Evolutionary conservation across 1,140 invertebrate species (phyloP), one percentile per base, ranked within the genome.

Genomic region (Meteorus sp.): DNA sequence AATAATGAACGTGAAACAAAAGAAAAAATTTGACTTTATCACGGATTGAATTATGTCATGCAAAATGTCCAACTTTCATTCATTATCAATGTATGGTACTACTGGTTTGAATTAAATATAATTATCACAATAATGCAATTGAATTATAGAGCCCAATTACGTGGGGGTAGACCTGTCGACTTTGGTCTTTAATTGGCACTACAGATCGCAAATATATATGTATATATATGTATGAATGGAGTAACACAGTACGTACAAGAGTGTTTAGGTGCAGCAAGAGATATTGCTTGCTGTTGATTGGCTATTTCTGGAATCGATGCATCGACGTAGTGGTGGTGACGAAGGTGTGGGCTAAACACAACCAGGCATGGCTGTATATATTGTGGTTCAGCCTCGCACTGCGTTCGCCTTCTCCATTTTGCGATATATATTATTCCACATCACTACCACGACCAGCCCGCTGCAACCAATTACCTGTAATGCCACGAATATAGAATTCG

Each of bases 401-500:
- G 41, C 27, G 29, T 22, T 27, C 11, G 27, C 33, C 19, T 23
- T 37, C 6, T 22, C 20, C 17, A 8, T 20, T 1, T n/a, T n/a
- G n/a, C n/a, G n/a, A n/a, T n/a, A n/a, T n/a, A n/a, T n/a, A n/a
- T n/a, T n/a, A n/a, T n/a, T n/a, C n/a, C n/a, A n/a, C n/a, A n/a
- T n/a, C n/a, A n/a, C n/a, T n/a, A n/a, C 20, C 13, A 17, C 22
- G 8, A 20, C n/a, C 23, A 19, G 29, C 47, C 47, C 20, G 29
- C 41, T 48, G 44, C 31, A 22, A 58, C 56, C 33, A 58, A 58
- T 58, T 58, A 56, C 43, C 44, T 39, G 31, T 56, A 51, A 58
- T 58, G 33, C 56, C 23, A 51, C 37, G 25, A 51, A 58, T 41
- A 58, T 50, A 43, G 35, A 41, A 58, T 58, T 25, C 55, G 35